Evolutionary conservation across 2,113 vertebrate species (phyloP), one percentile per base, ranked within the genome.

Genomic region (Proterorhinus semilunaris): DNA sequence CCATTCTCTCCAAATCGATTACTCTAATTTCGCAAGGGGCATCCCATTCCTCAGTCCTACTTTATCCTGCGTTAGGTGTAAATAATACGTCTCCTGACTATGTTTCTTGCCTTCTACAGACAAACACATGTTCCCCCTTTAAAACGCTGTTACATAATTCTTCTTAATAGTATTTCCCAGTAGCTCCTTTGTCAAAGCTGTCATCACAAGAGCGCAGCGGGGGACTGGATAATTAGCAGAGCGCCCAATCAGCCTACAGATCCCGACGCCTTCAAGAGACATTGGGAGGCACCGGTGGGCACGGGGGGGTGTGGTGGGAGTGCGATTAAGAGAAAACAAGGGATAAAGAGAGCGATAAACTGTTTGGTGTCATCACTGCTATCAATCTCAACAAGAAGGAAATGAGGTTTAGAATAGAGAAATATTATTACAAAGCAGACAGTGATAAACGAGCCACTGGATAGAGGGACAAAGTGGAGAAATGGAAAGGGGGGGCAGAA

Each of bases 351-450:
- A 75, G 90, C 91, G 92, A 94, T 93, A 94, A 94, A 93, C 91
- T 89, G 91, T 93, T 93, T 93, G 91, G 90, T 92, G 93, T 93
- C 92, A 90, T 90, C 88, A 50, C 88, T 83, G 90, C 91, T 92
- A 94, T 94, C 92, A 93, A 94, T 94, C 93, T 94, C 92, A 88
- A 90, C 87, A 76, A 91, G 90, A 81, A 73, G 88, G 82, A 92
- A 93, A 94, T 91, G 89, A 93, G 92, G 88, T 93, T 93, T 93
- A 83, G 90, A 89, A 90, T 89, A 88, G 88, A 91, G 90, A 92
- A 94, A 94, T 92, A 92, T 90, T 92, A 94, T 94, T 94, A 93
- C 87, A 92, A 94, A 93, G 83, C 88, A 93, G 93, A 93, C 93
- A 93, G 91, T 94, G 93, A 94, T 91, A 88, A 91, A 94, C 64